Evolutionary conservation across 1,140 invertebrate genomes (phyloP), one percentile per base, ranked within the genome.

Genomic region (Drosophila oshimai): DNA sequence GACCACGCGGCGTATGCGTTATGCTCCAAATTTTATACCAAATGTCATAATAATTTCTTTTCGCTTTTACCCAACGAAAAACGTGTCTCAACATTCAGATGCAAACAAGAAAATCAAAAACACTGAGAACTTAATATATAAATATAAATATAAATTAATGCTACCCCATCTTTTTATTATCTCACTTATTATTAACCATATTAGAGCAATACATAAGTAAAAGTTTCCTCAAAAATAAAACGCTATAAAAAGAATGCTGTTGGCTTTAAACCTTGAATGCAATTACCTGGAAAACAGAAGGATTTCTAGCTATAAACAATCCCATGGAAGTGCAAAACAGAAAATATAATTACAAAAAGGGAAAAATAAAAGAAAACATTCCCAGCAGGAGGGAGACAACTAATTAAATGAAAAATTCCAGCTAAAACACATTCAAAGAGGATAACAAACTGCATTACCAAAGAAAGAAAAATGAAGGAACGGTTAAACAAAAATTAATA

Each of bases 1-100:
- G 55, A 39, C 45, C 60, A 68, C 37, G 62, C 41, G 37, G 65
- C 65, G 65, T 69, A 69, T 69, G 49, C 65, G 65, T 55, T 45
- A 41, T 57, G 33, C 36, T 20, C 33, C 42, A 41, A 44, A 39
- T 20, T 26, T 10, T 42, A 61, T 9, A 6, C 26, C 20, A 62
- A 62, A 41, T 29, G 20, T 6, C 36, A 62, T 9, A 28, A 17
- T 17, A 17, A 17, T 7, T 2, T 29, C 10, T 36, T 15, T 3
- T 7, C 13, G 6, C 15, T 17, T 2, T 5, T 4, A 7, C 2
- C 9, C 2, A 29, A 29, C 28, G 33, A 7, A 36, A 36, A 36
- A 17, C 12, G 12, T 33, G 6, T 13, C 1, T 0, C 12, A 15
- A 34, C 7, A 34, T 33, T 33, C 31, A 15, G 12, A 13, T 13